Percentiles rank a stretch among this genome's conserved stretches.
Conservation (phyloP, 2,797 vertebrate genomes). For the Sciurus vulgaris region DNA sequence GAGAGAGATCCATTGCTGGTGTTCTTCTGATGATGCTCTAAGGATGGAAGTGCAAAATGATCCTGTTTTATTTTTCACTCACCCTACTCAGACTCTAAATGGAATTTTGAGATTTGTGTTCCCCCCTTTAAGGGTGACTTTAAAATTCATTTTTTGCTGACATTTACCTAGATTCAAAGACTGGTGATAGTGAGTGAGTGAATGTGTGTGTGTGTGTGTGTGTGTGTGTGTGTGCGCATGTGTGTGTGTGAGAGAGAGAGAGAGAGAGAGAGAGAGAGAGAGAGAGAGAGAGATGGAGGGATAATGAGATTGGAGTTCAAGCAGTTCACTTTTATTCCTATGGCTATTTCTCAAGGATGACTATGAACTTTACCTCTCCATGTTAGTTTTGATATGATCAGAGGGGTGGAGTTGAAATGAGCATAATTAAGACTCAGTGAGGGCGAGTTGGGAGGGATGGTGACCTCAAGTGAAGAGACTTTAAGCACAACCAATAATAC, state of each 20-base stretch:
- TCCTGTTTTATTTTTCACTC: not conserved
- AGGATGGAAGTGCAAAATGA: not conserved
- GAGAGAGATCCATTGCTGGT: not conserved
- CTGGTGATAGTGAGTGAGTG: not conserved
- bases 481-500: not conserved
- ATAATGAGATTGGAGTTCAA: not conserved
- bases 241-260: no score
- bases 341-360: constrained; percentile 6
- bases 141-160: constrained; percentile 31
- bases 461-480: constrained; percentile 25
- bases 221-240: not conserved
- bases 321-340: constrained; percentile 23
- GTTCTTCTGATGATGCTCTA: not conserved
- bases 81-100: not conserved
- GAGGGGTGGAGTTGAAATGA: not conserved
- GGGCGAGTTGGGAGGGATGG: not conserved
- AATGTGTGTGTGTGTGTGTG: not conserved
- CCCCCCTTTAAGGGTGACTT: not conserved
- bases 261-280: no score
- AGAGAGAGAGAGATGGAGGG: not conserved
- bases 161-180: not conserved
- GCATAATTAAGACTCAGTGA: not conserved
- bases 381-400: not conserved
- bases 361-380: not conserved
- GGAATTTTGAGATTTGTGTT: constrained; percentile 12